Base-by-base conservation (phyloP, 2,113 vertebrate species). In the Bolborhynchus lineola region DNA sequence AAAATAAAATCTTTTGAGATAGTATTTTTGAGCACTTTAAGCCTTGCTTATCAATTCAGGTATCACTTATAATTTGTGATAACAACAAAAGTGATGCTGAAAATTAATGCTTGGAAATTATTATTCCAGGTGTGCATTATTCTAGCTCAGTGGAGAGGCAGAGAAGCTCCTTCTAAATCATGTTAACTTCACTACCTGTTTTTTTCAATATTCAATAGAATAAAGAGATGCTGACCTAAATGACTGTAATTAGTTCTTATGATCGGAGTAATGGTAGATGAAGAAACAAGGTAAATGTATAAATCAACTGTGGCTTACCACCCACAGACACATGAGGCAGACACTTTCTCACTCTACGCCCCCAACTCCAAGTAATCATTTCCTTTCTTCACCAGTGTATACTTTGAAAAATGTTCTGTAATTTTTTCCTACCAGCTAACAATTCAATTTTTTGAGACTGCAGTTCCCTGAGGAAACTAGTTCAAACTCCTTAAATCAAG, bases 351-450 rank as follows among this genome's bases (percentile, higher is more conserved):
- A 70, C 87, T 88, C 85, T 88, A 94, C 7, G 7, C 91, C 90
- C 68, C 83, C 81, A 90, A 47, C 75, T 90, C 79, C 74, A 92
- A 90, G 82, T 87, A 97, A 96, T 95, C 49, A 82, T 95, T 95
- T 96, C 90, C 92, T 95, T 96, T 97, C 88, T 96, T 94, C 90
- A 87, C 69, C 91, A 72, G 85, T 85, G 72, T 93, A 81, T 74
- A 82, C 86, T 95, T 92, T 81, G 81, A 97, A 95, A 96, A 94
- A 79, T 67, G 63, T 90, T 90, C 85, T 59, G 68, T 85, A 91
- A 59, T 90, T 85, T 92, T 93, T 94, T 93, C 82, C 64, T 88
- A 86, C 31, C 77, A 93, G 65, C 86, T 91, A 94, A 92, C 94
- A 95, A 81, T 91, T 93, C 79, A 49, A 20, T 88, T 90, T 95